These are phyloP conservation scores for Unio delphinus DNA, from an alignment of 2,888 invertebrate species.

Conservation along the genomic window DNA sequence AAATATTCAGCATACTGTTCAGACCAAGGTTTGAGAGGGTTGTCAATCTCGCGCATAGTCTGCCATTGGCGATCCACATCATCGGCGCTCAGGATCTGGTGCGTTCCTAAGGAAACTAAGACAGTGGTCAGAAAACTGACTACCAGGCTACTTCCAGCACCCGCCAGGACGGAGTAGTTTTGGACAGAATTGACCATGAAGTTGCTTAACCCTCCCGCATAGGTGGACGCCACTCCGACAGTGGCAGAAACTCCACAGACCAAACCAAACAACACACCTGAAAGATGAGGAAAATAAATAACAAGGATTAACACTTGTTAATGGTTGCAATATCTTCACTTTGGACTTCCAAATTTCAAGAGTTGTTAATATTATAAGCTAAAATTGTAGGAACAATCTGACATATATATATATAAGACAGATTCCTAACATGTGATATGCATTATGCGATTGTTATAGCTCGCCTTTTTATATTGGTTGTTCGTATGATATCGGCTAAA, in stretches of 20 bases:
- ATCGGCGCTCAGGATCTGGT: constrained; percentile 32
- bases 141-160: constrained; percentile 49
- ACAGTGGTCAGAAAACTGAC: constrained; percentile 51
- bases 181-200: constrained; percentile 51
- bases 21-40: constrained; percentile 56
- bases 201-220: constrained; percentile 45
- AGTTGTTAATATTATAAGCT: no score
- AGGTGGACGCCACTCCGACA: constrained; percentile 46
- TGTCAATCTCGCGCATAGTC: constrained; percentile 55
- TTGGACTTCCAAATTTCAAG: no score
- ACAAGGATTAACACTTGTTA: no score
- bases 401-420: no score
- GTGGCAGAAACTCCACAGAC: constrained; percentile 42
- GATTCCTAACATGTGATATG: no score
- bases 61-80: constrained; percentile 49
- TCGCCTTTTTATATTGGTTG: no score
- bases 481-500: no score
- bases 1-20: constrained; percentile 51
- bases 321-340: no score
- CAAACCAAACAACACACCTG: constrained; percentile 55
- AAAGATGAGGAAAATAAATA: background rate
- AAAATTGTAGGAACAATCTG: no score
- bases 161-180: constrained; percentile 53
- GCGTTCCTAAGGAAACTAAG: constrained; percentile 54
- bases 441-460: no score